Evolutionary conservation across 2,113 vertebrate genomes (phyloP).

Genomic region (Sander vitreus): DNA sequence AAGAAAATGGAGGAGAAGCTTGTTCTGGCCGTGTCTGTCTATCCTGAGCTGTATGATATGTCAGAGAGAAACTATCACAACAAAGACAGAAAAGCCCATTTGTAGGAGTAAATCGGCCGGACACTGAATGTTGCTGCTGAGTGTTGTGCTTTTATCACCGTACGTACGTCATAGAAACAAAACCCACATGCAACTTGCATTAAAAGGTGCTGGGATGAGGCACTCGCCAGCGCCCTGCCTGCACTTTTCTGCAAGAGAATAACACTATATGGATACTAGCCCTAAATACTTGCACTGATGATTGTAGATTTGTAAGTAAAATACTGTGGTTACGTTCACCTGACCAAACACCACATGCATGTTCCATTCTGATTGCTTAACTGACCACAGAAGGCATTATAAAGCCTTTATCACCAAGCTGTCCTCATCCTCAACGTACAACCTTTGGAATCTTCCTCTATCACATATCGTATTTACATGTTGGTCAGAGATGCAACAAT

Average conservation of each 20-base stretch:
- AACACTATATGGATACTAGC: too few species aligned
- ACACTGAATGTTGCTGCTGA: neutral
- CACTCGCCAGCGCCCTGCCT: too few species aligned
- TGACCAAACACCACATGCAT: neutral
- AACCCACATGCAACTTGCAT: too few species aligned
- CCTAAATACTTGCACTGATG: neutral
- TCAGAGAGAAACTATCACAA: neutral
- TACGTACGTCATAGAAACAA: too few species aligned
- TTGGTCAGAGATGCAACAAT: neutral
- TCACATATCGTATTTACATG: constrained; percentile 26
- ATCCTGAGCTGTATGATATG: neutral
- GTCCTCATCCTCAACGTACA: neutral
- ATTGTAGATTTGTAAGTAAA: constrained; percentile 7
- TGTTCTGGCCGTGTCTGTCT: neutral
- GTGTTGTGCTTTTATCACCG: neutral
- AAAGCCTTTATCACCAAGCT: neutral
- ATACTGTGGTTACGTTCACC: neutral
- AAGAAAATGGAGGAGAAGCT: neutral
- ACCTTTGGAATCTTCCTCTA: neutral
- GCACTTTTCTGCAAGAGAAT: too few species aligned
- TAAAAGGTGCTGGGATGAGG: too few species aligned
- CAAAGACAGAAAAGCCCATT: constrained; percentile 1
- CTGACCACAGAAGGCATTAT: constrained; percentile 3
- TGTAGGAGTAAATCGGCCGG: neutral
- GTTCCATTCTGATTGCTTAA: constrained; percentile 10